Percentiles rank a stretch among this genome's conserved stretches.
Conservation (phyloP, 2,797 vertebrate genomes). For the Remorina albescens region DNA sequence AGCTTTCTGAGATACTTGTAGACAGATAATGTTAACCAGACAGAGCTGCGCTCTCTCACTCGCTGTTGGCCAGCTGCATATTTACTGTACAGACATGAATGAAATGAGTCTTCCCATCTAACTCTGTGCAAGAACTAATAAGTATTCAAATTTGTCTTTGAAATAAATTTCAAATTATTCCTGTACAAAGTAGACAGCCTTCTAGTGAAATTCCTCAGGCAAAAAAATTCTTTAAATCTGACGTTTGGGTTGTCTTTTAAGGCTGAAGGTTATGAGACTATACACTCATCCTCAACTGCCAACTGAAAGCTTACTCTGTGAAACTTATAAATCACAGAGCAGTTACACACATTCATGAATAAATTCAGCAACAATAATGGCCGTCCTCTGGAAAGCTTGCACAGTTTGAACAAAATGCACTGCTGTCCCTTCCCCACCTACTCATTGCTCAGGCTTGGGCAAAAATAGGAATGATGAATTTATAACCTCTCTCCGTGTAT, state of each 20-base stretch:
- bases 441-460: slow-evolving; percentile 41
- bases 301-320: slow-evolving; percentile 26
- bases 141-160: not conserved
- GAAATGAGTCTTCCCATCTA: not conserved
- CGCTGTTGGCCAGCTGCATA: not conserved
- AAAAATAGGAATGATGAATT: slow-evolving; percentile 66
- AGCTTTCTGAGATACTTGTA: not conserved
- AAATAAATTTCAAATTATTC: not conserved
- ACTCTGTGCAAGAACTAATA: not conserved
- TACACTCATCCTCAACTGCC: slow-evolving; percentile 12
- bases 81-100: not conserved
- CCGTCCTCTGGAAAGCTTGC: slow-evolving; percentile 50
- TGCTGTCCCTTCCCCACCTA: slow-evolving; percentile 23
- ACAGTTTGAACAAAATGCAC: slow-evolving; percentile 52
- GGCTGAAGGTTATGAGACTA: slow-evolving; percentile 9
- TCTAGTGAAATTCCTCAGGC: slow-evolving; percentile 12
- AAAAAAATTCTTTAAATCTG: slow-evolving; percentile 28
- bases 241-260: slow-evolving; percentile 7
- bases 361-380: slow-evolving; percentile 44
- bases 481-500: slow-evolving; percentile 53
- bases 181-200: not conserved
- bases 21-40: not conserved
- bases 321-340: slow-evolving; percentile 52
- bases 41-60: not conserved
- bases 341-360: slow-evolving; percentile 45